Evolutionary conservation across 1,140 invertebrate genomes (phyloP).

Genomic region (Lepidotrigona ventralis): DNA sequence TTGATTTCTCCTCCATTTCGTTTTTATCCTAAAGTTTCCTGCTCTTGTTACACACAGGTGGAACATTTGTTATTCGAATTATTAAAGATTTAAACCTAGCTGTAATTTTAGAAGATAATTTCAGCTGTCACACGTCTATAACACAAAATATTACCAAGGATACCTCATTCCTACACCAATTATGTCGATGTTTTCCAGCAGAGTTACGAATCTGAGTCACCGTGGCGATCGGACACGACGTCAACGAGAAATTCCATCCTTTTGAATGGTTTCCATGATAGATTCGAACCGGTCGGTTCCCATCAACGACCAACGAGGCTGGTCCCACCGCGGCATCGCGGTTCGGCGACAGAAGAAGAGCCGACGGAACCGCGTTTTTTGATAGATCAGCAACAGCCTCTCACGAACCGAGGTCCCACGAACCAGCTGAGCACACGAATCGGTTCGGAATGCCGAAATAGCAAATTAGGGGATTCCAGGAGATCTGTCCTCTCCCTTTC

Average conservation of each 20-base stretch:
- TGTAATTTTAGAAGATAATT: too few relatives aligned
- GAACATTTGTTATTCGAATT: too few relatives aligned
- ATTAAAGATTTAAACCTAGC: too few relatives aligned
- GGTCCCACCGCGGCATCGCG: slow-evolving; percentile 4
- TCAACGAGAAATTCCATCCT: slow-evolving; percentile 8
- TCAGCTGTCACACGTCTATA: too few relatives aligned
- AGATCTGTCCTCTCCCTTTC: slow-evolving; percentile 56
- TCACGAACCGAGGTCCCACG: slow-evolving; percentile 73
- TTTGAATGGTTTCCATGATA: slow-evolving; percentile 41
- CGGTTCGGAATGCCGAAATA: slow-evolving; percentile 76
- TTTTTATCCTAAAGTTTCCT: neutral
- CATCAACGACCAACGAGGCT: neutral
- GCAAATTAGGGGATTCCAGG: slow-evolving; percentile 78
- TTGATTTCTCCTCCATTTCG: neutral
- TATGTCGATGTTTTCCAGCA: neutral
- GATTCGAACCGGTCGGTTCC: slow-evolving; percentile 38
- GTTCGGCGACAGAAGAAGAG: slow-evolving; percentile 43
- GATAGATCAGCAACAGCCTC: slow-evolving; percentile 72
- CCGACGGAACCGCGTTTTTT: slow-evolving; percentile 73
- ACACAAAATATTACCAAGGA: too few relatives aligned
- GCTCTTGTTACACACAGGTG: too few relatives aligned
- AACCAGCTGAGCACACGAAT: slow-evolving; percentile 59
- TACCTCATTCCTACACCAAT: too few relatives aligned
- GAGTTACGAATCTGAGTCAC: too few relatives aligned
- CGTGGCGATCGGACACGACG: neutral